These are phyloP conservation scores for Acanthornis magna DNA, from an alignment of 2,797 vertebrate species.

Conservation along the genomic window DNA sequence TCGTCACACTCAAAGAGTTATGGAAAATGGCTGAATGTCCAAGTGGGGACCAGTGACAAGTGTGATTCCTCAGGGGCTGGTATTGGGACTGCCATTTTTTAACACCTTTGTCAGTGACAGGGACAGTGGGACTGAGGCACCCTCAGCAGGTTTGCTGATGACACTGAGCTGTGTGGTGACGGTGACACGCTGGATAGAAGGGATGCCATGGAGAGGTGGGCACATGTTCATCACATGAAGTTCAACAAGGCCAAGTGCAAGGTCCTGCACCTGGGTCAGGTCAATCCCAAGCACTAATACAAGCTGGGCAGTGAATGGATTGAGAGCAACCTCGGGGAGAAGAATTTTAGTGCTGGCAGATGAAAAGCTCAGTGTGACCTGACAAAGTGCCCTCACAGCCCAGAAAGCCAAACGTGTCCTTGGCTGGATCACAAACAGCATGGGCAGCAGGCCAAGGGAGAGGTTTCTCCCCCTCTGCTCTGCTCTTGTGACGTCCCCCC, in stretches of 20 bases:
- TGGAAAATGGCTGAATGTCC: neutral
- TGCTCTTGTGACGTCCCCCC: neutral
- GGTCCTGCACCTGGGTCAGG: neutral
- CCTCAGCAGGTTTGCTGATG: neutral
- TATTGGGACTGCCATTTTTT: neutral
- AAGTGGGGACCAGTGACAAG: neutral
- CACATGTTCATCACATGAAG: rapidly evolving
- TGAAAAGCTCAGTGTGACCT: neutral
- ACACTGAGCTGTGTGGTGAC: neutral
- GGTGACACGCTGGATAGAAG: rapidly evolving
- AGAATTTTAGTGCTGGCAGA: neutral
- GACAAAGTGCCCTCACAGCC: neutral
- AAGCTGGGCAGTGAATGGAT: neutral
- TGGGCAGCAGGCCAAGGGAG: neutral
- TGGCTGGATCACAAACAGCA: neutral
- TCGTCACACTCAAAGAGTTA: neutral
- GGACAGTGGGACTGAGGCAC: neutral
- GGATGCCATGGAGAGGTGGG: neutral
- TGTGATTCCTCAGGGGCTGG: neutral
- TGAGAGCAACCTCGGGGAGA: neutral
- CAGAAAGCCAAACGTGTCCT: neutral
- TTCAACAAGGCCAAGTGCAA: neutral
- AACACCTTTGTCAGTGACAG: neutral
- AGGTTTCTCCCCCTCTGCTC: neutral
- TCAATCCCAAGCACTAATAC: neutral